These are phyloP conservation scores for Ellobius talpinus DNA, from an alignment of 2,113 vertebrate species.

Conservation along the genomic window DNA sequence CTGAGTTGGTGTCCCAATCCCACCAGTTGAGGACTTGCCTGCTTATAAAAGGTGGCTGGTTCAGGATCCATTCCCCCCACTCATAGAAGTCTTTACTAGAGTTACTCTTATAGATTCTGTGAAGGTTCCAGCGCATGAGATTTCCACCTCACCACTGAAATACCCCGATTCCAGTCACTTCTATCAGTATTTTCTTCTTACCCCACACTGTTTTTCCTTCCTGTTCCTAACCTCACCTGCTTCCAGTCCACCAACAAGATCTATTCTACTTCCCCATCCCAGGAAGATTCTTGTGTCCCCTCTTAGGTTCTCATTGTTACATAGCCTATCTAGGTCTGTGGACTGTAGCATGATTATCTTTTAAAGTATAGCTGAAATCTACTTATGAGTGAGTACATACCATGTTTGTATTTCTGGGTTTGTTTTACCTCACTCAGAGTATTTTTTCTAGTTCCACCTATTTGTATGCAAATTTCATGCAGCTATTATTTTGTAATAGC, in stretches of 20 bases:
- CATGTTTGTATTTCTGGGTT: neutral
- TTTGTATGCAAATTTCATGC: neutral
- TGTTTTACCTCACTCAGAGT: neutral
- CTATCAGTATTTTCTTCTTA: neutral
- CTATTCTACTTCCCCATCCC: neutral
- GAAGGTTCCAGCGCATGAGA: neutral
- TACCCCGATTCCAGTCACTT: neutral
- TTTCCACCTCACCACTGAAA: neutral
- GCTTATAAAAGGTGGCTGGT: neutral
- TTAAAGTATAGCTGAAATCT: neutral
- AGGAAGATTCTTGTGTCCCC: no score
- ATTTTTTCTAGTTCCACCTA: neutral
- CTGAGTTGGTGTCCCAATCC: neutral
- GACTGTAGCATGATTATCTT: neutral
- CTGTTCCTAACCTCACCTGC: neutral
- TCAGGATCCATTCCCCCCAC: neutral
- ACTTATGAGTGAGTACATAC: neutral
- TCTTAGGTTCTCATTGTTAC: neutral
- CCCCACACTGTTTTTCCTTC: neutral
- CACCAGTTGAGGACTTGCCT: neutral
- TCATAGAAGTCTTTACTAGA: neutral
- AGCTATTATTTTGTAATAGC: neutral
- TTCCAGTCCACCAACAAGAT: neutral
- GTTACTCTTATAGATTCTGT: neutral
- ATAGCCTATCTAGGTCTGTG: neutral